Percentiles rank a stretch among this genome's conserved stretches.
These are phyloP conservation scores for Mamestra brassicae DNA, from an alignment of 2,888 invertebrate genomes.

Conservation along the genomic window DNA sequence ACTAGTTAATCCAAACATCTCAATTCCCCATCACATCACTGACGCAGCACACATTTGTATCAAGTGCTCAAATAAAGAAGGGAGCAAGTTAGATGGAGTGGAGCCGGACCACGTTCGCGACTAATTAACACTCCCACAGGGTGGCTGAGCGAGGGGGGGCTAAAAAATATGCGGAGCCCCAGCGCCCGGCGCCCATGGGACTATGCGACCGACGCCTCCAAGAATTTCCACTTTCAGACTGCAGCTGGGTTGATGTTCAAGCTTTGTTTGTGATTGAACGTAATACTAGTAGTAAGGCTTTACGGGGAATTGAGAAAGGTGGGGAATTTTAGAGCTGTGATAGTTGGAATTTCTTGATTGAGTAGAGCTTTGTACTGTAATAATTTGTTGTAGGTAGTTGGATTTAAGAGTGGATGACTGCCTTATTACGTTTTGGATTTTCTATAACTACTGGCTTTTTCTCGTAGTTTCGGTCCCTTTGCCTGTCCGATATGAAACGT, in stretches of 20 bases:
- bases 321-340: background rate
- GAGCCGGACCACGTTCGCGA: slow-evolving; percentile 89
- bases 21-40: slow-evolving; percentile 52
- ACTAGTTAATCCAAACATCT: slow-evolving; percentile 43
- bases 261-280: slow-evolving; percentile 48
- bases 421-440: too few species aligned
- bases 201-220: slow-evolving; percentile 76
- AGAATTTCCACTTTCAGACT: slow-evolving; percentile 75
- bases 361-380: too few species aligned
- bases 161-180: slow-evolving; percentile 84
- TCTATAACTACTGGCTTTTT: too few species aligned
- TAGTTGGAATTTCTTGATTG: background rate
- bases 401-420: too few species aligned
- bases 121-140: slow-evolving; percentile 87
- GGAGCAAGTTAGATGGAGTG: slow-evolving; percentile 90
- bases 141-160: slow-evolving; percentile 68
- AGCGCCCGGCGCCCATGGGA: slow-evolving; percentile 77
- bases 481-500: too few species aligned
- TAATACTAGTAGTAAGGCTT: slow-evolving; percentile 11
- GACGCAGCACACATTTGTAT: slow-evolving; percentile 85
- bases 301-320: background rate
- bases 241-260: slow-evolving; percentile 57
- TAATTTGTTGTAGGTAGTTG: too few species aligned
- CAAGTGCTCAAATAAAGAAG: slow-evolving; percentile 90
- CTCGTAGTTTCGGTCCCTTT: too few species aligned